Percentiles rank a stretch among this genome's conserved stretches.
Conservation (phyloP, 2,888 invertebrate genomes). For the Tiphia femorata region DNA sequence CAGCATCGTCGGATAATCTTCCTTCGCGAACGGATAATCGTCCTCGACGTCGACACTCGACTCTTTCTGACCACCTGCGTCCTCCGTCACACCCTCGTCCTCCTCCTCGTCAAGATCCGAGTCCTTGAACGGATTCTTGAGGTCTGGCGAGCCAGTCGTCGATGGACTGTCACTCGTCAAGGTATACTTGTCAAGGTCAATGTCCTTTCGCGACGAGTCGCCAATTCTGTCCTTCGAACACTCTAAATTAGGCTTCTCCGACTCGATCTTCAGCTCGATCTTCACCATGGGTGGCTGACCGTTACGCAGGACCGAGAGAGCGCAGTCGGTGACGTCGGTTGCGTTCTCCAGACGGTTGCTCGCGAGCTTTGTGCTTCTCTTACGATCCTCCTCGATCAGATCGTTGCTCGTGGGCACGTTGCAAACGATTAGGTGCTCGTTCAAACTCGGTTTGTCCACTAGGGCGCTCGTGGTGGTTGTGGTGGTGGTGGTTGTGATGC, state of each 20-base stretch:
- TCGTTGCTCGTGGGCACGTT: constrained; percentile 55
- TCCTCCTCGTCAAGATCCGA: constrained; percentile 38
- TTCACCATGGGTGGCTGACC: constrained; percentile 70
- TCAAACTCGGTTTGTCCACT: no score
- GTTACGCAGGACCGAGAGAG: constrained; percentile 68
- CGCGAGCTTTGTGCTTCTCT: constrained; percentile 49
- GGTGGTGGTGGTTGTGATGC: constrained; percentile 36
- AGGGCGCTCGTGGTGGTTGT: constrained; percentile 8
- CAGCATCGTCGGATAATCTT: constrained; percentile 66
- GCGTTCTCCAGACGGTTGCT: constrained; percentile 45
- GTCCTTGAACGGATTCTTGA: constrained; percentile 47
- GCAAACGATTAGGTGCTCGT: no score
- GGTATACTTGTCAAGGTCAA: constrained; percentile 7
- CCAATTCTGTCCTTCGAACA: constrained; percentile 10
- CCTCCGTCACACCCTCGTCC: constrained; percentile 19
- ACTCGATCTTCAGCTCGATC: constrained; percentile 70
- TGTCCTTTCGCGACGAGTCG: no score
- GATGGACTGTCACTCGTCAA: constrained; percentile 11
- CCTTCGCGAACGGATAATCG: constrained; percentile 67
- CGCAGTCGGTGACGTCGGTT: constrained; percentile 70
- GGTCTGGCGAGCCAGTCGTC: constrained; percentile 18
- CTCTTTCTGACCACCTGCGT: constrained; percentile 50
- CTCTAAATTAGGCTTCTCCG: constrained; percentile 20
- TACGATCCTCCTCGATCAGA: constrained; percentile 51
- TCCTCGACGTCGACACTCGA: constrained; percentile 65